Evolutionary conservation across 2,113 vertebrate genomes (phyloP).

Genomic region (Scatophagus argus): DNA sequence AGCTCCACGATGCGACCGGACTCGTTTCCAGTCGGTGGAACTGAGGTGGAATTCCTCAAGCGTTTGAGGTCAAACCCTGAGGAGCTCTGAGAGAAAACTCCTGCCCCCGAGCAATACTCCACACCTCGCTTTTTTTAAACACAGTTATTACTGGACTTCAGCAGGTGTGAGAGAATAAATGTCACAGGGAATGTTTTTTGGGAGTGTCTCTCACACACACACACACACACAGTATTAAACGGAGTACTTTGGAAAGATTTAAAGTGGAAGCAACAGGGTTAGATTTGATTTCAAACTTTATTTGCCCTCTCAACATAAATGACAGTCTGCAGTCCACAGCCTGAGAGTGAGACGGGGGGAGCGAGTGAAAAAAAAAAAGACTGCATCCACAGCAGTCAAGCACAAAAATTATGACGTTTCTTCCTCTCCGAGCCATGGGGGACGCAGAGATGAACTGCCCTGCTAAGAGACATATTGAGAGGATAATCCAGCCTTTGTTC

Average conservation of each 20-base stretch:
- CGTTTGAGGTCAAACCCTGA: slow-evolving; percentile 17
- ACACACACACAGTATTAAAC: slow-evolving; percentile 31
- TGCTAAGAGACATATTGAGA: slow-evolving; percentile 68
- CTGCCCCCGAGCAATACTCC: slow-evolving; percentile 35
- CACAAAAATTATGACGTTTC: slow-evolving; percentile 48
- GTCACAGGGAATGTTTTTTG: slow-evolving; percentile 42
- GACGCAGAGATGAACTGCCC: slow-evolving; percentile 74
- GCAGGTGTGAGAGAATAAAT: slow-evolving; percentile 62
- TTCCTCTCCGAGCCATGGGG: slow-evolving; percentile 60
- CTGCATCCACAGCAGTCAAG: slow-evolving; percentile 18
- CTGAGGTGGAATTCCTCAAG: slow-evolving; percentile 39
- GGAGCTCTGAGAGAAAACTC: slow-evolving; percentile 30
- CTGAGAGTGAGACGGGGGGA: not conserved
- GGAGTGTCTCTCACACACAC: no score
- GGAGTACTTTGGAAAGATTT: slow-evolving; percentile 28
- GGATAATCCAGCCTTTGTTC: slow-evolving; percentile 90
- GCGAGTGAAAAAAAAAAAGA: not conserved
- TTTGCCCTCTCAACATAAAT: slow-evolving; percentile 18
- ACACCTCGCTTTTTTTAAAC: slow-evolving; percentile 61
- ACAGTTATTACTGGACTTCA: slow-evolving; percentile 47
- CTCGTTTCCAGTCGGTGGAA: slow-evolving; percentile 37
- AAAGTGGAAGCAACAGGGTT: slow-evolving; percentile 34
- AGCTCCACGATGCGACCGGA: not conserved
- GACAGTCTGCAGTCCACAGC: slow-evolving; percentile 10
- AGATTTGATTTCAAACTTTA: slow-evolving; percentile 48